Evolutionary conservation across 2,888 invertebrate genomes (phyloP).

Genomic region (Dromius quadrimaculatus): DNA sequence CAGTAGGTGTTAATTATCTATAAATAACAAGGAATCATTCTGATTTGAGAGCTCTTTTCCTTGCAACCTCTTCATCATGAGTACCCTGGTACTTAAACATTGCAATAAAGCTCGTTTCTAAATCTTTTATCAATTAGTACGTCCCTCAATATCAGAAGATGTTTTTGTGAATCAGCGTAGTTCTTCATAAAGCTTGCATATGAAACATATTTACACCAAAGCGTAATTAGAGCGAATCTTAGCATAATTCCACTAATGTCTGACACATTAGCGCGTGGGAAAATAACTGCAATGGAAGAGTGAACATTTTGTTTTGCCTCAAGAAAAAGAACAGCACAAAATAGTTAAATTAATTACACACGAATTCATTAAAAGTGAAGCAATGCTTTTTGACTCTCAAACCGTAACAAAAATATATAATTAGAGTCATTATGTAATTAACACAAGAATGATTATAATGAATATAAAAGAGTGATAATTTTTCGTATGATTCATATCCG

Average conservation of each 20-base stretch:
- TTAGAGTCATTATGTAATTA: slow-evolving; percentile 1
- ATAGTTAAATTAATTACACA: slow-evolving; percentile 9
- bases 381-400: not conserved
- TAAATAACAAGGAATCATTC: too few relatives aligned
- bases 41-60: too few relatives aligned
- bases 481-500: too few relatives aligned
- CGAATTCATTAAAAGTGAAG: not conserved
- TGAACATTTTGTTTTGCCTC: not conserved
- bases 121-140: too few relatives aligned
- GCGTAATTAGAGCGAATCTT: slow-evolving; percentile 28
- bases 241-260: slow-evolving; percentile 15
- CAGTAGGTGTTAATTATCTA: not conserved
- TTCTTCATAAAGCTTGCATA: too few relatives aligned
- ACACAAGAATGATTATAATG: not conserved
- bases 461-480: not conserved
- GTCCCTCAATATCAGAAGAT: too few relatives aligned
- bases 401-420: slow-evolving; percentile 2
- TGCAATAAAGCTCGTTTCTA: too few relatives aligned
- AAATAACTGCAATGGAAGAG: slow-evolving; percentile 3
- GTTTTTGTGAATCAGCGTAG: too few relatives aligned
- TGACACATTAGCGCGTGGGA: slow-evolving; percentile 10
- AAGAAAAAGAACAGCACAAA: slow-evolving; percentile 8
- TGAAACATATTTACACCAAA: too few relatives aligned
- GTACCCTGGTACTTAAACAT: too few relatives aligned
- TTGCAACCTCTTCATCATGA: too few relatives aligned